These are phyloP conservation scores for Vicugna pacos DNA, from an alignment of 2,113 vertebrate genomes.

Conservation along the genomic window DNA sequence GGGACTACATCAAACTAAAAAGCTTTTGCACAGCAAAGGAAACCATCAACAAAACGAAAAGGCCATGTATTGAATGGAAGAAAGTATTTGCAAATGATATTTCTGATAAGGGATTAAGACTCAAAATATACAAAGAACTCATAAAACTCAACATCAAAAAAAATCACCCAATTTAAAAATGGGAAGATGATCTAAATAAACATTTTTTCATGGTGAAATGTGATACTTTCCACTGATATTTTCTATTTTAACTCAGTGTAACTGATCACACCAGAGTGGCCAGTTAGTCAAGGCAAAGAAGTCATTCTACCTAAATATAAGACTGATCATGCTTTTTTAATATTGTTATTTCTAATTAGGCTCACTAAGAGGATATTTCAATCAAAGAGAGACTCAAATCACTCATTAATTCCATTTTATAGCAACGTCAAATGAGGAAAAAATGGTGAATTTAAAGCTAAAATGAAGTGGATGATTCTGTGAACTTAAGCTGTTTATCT, in stretches of 20 bases:
- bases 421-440: conserved; percentile 30
- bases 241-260: not conserved
- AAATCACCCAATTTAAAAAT: not conserved
- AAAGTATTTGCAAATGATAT: not conserved
- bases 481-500: conserved; percentile 53
- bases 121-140: not conserved
- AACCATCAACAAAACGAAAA: not conserved
- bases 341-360: conserved; percentile 51
- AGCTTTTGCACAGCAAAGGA: not conserved
- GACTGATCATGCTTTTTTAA: conserved; percentile 44
- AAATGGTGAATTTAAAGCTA: conserved; percentile 32
- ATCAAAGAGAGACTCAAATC: not conserved
- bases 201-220: not conserved
- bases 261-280: not conserved
- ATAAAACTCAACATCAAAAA: not conserved
- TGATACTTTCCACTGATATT: not conserved
- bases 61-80: no score
- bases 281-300: not conserved
- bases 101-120: not conserved
- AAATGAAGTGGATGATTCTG: conserved; percentile 45
- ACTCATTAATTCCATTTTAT: conserved; percentile 62
- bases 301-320: conserved; percentile 29
- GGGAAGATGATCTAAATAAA: not conserved
- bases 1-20: not conserved
- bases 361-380: conserved; percentile 16